Conservation (phyloP, 2,113 vertebrate species). For the Thomomys bottae region DNA sequence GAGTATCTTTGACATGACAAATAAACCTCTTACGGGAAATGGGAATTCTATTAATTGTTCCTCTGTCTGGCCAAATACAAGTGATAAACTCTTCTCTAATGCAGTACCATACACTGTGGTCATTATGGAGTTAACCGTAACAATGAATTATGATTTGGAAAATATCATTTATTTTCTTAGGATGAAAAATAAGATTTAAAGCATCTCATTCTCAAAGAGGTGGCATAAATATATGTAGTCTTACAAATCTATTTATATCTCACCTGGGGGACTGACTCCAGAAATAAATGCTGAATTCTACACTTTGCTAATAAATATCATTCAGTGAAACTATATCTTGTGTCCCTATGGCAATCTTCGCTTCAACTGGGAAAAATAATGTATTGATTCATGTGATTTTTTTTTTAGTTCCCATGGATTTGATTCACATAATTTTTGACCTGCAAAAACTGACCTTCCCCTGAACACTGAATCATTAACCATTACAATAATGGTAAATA, state of each 20-base stretch:
- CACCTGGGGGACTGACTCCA: slow-evolving; percentile 70
- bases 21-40: slow-evolving; percentile 69
- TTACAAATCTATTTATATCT: slow-evolving; percentile 79
- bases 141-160: slow-evolving; percentile 79
- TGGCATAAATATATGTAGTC: slow-evolving; percentile 72
- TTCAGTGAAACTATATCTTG: slow-evolving; percentile 57
- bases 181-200: slow-evolving; percentile 79
- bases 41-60: slow-evolving; percentile 59
- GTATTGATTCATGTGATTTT: neutral
- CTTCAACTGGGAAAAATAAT: neutral
- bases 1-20: slow-evolving; percentile 58
- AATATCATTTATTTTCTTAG: slow-evolving; percentile 78
- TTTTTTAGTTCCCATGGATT: too few species aligned
- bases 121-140: slow-evolving; percentile 64
- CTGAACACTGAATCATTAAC: slow-evolving; percentile 4
- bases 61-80: slow-evolving; percentile 46
- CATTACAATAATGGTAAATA: neutral
- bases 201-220: slow-evolving; percentile 20
- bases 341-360: slow-evolving; percentile 44
- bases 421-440: neutral
- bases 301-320: slow-evolving; percentile 65
- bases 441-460: neutral
- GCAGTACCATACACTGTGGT: slow-evolving; percentile 39
- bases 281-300: slow-evolving; percentile 82
- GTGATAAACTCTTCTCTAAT: slow-evolving; percentile 38